Percentiles rank a stretch among this genome's conserved stretches.
Conservation (phyloP, 2,113 vertebrate genomes). For the Orthonyx spaldingii region DNA sequence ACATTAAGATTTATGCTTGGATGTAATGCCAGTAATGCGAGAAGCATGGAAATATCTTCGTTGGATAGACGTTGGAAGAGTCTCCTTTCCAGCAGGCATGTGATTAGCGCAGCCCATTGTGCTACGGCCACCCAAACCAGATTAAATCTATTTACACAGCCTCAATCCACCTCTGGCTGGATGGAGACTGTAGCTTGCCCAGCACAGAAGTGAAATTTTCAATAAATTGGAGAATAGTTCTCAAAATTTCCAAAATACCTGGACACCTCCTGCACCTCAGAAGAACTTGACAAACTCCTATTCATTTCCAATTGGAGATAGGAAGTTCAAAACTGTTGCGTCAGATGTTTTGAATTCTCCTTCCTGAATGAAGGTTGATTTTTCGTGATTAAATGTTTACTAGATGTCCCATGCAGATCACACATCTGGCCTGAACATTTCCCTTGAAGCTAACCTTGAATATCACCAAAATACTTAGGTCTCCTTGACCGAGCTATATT, state of each 20-base stretch:
- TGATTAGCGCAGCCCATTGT: not conserved
- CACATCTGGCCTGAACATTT: not conserved
- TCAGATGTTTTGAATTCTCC: not conserved
- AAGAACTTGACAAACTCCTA: not conserved
- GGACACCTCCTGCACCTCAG: not conserved
- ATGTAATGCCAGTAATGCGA: slow-evolving; percentile 52
- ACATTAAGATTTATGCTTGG: slow-evolving; percentile 65
- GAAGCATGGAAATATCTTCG: slow-evolving; percentile 52
- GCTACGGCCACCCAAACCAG: not conserved
- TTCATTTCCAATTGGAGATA: not conserved
- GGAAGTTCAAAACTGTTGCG: not conserved
- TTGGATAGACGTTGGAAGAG: slow-evolving; percentile 6
- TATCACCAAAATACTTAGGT: not conserved
- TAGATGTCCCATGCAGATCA: not conserved
- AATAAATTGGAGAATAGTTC: not conserved
- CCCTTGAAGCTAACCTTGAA: not conserved
- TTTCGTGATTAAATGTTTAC: not conserved
- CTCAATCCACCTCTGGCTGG: not conserved
- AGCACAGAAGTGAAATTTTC: not conserved
- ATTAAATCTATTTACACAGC: not conserved
- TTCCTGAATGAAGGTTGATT: not conserved
- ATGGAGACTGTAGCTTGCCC: not conserved
- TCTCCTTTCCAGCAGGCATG: slow-evolving; percentile 34
- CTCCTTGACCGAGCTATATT: not conserved
- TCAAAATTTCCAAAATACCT: not conserved